Percentiles rank a stretch among this genome's conserved stretches.
Evolutionary conservation across 2,797 vertebrate species (phyloP).

Genomic region (Pempheris klunzingeri): DNA sequence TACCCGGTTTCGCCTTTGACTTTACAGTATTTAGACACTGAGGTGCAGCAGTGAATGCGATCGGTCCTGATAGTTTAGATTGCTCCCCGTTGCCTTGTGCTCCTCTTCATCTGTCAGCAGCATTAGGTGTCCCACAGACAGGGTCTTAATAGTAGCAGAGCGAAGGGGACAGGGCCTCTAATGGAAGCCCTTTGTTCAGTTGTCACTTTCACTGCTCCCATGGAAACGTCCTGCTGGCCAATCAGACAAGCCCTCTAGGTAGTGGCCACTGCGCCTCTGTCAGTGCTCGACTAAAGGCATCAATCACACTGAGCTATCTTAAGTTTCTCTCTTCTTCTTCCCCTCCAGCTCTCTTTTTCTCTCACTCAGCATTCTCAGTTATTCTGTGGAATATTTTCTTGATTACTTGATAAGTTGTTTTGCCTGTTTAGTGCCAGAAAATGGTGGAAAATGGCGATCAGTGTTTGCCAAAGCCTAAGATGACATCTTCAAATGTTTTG

Average conservation of each 20-base stretch:
- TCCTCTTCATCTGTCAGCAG: constrained; percentile 69
- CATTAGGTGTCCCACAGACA: constrained; percentile 70
- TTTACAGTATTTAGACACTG: constrained; percentile 16
- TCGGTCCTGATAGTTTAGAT: constrained; percentile 34
- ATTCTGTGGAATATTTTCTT: no score
- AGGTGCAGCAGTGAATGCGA: constrained; percentile 17
- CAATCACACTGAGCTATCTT: constrained; percentile 55
- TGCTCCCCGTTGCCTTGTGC: constrained; percentile 51
- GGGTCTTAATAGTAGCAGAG: constrained; percentile 73
- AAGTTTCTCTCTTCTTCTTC: constrained; percentile 14
- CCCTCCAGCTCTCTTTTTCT: background rate
- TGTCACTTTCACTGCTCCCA: constrained; percentile 80
- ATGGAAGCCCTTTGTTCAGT: constrained; percentile 82
- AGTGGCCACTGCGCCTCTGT: constrained; percentile 40
- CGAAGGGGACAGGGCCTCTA: constrained; percentile 71
- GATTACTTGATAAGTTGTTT: no score
- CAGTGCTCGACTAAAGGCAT: constrained; percentile 54
- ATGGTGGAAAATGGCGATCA: no score
- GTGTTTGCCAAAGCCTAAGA: no score
- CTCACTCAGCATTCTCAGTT: no score
- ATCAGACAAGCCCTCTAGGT: constrained; percentile 65
- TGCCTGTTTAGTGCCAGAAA: no score
- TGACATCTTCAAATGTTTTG: no score
- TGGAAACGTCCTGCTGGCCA: constrained; percentile 76
- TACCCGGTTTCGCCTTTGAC: background rate